Evolutionary conservation across 2,113 vertebrate species (phyloP).

Genomic region (Platysteira castanea): DNA sequence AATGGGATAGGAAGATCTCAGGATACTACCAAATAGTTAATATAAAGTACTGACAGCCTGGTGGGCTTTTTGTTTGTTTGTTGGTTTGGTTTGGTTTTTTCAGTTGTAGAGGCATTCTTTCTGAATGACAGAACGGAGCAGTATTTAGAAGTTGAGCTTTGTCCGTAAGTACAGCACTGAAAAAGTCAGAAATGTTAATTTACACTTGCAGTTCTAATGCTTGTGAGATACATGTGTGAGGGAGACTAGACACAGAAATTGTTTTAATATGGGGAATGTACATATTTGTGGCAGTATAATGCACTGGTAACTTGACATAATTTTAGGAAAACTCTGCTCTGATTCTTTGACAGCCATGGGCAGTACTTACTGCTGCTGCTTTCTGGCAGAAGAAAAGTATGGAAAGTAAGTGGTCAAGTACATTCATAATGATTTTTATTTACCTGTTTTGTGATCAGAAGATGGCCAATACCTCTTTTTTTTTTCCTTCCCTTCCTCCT

Average conservation of each 20-base stretch:
- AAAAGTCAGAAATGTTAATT: neutral
- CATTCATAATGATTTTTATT: neutral
- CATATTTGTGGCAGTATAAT: neutral
- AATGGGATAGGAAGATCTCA: neutral
- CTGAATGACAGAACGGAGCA: slow-evolving; percentile 80
- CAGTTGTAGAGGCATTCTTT: slow-evolving; percentile 93
- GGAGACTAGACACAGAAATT: neutral
- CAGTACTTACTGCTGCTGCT: slow-evolving; percentile 89
- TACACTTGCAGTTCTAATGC: neutral
- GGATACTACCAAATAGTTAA: neutral
- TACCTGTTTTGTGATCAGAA: neutral
- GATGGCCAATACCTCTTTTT: neutral
- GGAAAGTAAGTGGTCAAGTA: slow-evolving; percentile 77
- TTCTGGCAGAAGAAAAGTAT: slow-evolving; percentile 81
- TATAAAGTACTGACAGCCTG: neutral
- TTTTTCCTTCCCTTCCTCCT: neutral
- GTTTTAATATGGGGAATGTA: neutral
- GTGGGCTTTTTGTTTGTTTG: neutral
- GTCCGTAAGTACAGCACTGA: slow-evolving; percentile 81
- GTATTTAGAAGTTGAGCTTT: slow-evolving; percentile 92
- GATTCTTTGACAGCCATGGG: slow-evolving; percentile 80
- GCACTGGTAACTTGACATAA: neutral
- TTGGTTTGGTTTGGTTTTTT: neutral
- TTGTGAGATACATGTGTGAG: neutral
- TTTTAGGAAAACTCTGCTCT: neutral